Conservation (phyloP, 92 coral and sea anemone species). For the Isaurus tuberculatus region DNA sequence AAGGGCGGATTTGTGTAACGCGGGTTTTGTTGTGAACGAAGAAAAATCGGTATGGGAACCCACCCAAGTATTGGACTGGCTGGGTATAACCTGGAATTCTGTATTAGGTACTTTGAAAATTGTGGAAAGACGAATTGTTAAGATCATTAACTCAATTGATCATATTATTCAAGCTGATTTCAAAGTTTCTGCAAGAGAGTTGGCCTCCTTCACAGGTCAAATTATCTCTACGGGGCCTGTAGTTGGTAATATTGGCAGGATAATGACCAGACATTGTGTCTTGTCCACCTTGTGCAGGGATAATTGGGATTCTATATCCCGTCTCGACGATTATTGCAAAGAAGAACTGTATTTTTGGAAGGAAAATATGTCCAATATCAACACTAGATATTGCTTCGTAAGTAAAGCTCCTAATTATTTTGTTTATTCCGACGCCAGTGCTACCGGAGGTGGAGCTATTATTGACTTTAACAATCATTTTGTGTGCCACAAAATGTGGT, state of each 20-base stretch:
- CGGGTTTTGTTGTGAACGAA: conserved; percentile 59
- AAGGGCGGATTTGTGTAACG: conserved; percentile 52
- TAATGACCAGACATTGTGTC: conserved; percentile 60
- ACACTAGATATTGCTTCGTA: conserved; percentile 21
- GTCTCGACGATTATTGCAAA: conserved; percentile 52
- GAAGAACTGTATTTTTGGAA: conserved; percentile 58
- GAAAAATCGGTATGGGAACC: conserved; percentile 67
- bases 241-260: conserved; percentile 55
- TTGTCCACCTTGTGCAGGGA: conserved; percentile 56
- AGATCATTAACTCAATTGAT: conserved; percentile 37
- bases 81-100: conserved; percentile 60
- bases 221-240: conserved; percentile 58
- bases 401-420: conserved; percentile 30
- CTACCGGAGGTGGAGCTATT: conserved; percentile 47
- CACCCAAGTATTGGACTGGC: conserved; percentile 49
- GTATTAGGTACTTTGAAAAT: conserved; percentile 42
- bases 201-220: conserved; percentile 59
- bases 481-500: conserved; percentile 57
- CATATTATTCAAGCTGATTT: conserved; percentile 21
- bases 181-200: conserved; percentile 45
- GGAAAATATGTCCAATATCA: conserved; percentile 35
- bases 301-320: conserved; percentile 44
- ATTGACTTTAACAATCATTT: conserved; percentile 38
- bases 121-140: conserved; percentile 49
- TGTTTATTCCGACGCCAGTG: conserved; percentile 61